Conservation (phyloP, 2,113 vertebrate genomes). For the Cyanistes caeruleus region DNA sequence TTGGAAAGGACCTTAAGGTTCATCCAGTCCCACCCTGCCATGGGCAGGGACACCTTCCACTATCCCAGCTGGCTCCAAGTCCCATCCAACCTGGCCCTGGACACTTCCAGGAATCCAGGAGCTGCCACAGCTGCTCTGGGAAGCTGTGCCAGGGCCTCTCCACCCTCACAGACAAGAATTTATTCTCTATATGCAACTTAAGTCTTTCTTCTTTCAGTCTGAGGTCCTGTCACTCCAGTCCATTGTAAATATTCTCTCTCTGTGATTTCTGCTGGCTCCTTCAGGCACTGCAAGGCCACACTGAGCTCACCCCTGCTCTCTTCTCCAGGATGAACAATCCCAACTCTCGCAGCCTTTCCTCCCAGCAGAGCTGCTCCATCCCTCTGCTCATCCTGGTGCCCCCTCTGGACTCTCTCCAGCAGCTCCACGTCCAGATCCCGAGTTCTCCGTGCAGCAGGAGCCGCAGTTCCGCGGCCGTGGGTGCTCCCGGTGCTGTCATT, state of each 20-base stretch:
- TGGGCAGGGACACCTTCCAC: neutral
- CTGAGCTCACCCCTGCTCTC: fast-evolving
- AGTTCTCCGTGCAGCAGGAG: neutral
- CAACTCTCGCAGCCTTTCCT: neutral
- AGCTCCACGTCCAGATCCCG: fast-evolving
- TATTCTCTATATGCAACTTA: neutral
- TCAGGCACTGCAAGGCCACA: neutral
- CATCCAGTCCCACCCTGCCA: fast-evolving
- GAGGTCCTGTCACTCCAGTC: neutral
- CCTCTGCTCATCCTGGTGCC: neutral
- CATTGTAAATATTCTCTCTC: neutral
- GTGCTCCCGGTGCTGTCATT: fast-evolving
- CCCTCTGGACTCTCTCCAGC: neutral
- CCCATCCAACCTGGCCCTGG: fast-evolving
- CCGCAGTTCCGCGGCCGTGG: fast-evolving
- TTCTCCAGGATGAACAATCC: neutral
- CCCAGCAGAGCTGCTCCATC: neutral
- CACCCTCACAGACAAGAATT: fast-evolving
- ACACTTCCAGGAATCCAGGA: neutral
- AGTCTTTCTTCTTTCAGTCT: neutral
- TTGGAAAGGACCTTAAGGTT: fast-evolving
- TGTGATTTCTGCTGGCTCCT: fast-evolving
- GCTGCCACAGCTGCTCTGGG: neutral
- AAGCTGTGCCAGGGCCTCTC: fast-evolving
- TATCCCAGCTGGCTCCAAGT: fast-evolving